These are phyloP conservation scores for Liparis tanakae DNA, from an alignment of 2,797 vertebrate species.

Conservation along the genomic window DNA sequence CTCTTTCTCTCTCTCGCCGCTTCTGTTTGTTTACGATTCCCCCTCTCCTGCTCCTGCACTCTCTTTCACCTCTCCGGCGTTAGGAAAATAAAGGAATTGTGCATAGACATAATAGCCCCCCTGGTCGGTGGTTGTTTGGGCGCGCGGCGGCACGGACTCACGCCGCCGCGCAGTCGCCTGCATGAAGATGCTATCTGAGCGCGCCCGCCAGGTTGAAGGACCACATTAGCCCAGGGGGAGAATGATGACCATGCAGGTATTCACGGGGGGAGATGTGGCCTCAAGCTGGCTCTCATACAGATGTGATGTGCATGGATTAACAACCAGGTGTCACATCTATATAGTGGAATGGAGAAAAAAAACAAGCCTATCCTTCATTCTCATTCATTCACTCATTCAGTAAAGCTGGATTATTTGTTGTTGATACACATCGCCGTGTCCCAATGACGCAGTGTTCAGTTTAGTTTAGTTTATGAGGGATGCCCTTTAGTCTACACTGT, in stretches of 20 bases:
- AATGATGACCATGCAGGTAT: conserved; percentile 68
- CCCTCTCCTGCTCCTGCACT: conserved; percentile 54
- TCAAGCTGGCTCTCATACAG: conserved; percentile 36
- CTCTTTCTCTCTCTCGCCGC: conserved; percentile 48
- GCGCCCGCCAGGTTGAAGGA: conserved; percentile 49
- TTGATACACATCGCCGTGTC: conserved; percentile 7
- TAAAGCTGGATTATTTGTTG: neutral
- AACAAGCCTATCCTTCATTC: conserved; percentile 22
- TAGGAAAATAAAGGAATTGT: conserved; percentile 56
- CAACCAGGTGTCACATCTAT: conserved; percentile 36
- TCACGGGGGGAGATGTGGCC: conserved; percentile 42
- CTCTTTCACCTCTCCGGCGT: conserved; percentile 63
- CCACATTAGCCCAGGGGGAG: conserved; percentile 49
- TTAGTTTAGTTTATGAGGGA: too few relatives aligned
- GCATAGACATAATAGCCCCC: conserved; percentile 76
- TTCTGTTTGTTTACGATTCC: conserved; percentile 68
- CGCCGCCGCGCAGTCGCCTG: conserved; percentile 68
- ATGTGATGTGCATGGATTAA: conserved; percentile 32
- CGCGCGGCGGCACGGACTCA: conserved; percentile 49
- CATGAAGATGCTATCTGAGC: conserved; percentile 77
- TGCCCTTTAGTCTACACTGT: too few relatives aligned
- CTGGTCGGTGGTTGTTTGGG: conserved; percentile 70
- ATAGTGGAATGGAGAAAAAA: conserved; percentile 28
- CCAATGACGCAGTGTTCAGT: neutral
- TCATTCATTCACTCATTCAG: conserved; percentile 31